Base-by-base conservation (phyloP, 1,140 invertebrate genomes). In the Telenomus remus region DNA sequence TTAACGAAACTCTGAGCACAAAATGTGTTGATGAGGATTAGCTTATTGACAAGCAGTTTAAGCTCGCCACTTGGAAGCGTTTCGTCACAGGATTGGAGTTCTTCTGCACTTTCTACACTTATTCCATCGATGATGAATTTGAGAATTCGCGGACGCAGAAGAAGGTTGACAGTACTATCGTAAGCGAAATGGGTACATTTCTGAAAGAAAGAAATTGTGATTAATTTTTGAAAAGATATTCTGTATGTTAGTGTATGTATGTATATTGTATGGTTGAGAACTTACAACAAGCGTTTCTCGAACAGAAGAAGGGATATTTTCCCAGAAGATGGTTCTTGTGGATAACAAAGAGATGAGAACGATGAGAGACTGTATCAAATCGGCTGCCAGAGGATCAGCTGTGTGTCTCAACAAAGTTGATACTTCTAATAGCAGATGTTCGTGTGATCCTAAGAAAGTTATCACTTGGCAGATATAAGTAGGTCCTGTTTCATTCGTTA, bases 51-150 rank as follows among this genome's bases (percentile, higher is more conserved):
- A 1, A 88, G 37, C 2, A 87, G 55, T 19, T 82, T 84, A 0
- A 88, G 42, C 37, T 88, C 86, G 5, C 79, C 80, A 15, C 87
- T 88, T 0, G 86, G 82, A 7, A 84, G 70, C 19, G 81, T 83
- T 59, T 88, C 85, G 35, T 88, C 87, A 61, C 86, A 88, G 0
- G 81, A 85, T 34, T 87, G 84, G 5, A 88, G 49, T 34, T 88
- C 87, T 54, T 88, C 87, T 0, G 87, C 85, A 19, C 84, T 88
- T 39, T 87, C 84, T 8, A 88, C 82, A 54, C 86, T 88, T 11
- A 88, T 87, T 11, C 87, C 87, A 43, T 88, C 87, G 43, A 87
- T 88, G 42, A 88, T 88, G 34, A 88, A 88, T 63, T 88, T 88
- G 0, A 88, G 76, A 46, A 88, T 88, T 16, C 87, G 74, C 1